phyloP scores from a whole-genome alignment of 1,140 invertebrate genomes.

The Platyscapa corneri region DNA sequence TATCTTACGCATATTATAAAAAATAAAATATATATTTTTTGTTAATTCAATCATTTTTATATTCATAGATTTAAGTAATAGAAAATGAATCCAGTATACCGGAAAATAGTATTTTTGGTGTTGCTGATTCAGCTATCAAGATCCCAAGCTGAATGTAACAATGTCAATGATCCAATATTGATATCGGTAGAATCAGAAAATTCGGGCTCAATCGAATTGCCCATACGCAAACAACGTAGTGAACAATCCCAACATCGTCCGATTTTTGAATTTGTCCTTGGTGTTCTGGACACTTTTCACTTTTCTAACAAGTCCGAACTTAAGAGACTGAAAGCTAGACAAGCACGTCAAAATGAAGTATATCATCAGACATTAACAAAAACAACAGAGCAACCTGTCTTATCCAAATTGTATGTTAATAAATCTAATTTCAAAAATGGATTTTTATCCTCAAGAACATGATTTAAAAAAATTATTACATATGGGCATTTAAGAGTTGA shows the following conservation, averaged over 20 bases:
- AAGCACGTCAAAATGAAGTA: neutral
- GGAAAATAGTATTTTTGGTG: neutral
- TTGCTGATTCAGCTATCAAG: neutral
- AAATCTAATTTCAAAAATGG: constrained; percentile 11
- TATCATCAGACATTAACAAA: neutral
- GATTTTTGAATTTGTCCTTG: constrained; percentile 56
- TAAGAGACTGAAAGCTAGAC: constrained; percentile 42
- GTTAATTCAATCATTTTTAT: neutral
- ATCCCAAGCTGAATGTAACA: neutral
- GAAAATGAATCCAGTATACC: neutral
- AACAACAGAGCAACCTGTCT: constrained; percentile 2
- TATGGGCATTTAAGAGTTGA: neutral
- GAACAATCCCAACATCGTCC: constrained; percentile 50
- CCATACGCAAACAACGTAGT: constrained; percentile 19
- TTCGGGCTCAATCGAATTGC: constrained; percentile 38
- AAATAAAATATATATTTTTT: neutral
- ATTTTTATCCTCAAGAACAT: neutral
- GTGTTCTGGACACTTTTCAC: constrained; percentile 58
- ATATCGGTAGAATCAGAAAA: constrained; percentile 18
- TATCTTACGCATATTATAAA: no score
- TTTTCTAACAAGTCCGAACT: constrained; percentile 53
- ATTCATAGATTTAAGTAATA: constrained; percentile 4
- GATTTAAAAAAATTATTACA: neutral
- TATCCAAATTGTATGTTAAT: neutral
- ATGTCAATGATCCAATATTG: neutral